Evolutionary conservation across 1,140 invertebrate species (phyloP).

Genomic region (Cherax destructor): DNA sequence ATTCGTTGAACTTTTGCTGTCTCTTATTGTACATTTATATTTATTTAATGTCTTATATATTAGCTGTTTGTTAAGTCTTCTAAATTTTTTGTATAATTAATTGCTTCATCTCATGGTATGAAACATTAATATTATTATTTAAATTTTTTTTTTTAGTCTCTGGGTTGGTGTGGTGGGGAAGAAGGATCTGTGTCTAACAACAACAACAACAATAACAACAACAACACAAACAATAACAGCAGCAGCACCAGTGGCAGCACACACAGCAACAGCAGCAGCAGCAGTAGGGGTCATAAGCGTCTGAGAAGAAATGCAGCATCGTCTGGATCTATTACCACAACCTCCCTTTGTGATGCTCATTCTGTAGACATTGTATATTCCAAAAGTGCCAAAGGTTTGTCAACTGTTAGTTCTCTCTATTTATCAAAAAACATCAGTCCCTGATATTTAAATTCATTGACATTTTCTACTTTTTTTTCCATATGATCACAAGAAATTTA

Average conservation of each 20-base stretch:
- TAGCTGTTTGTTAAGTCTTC: no score
- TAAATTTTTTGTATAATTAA: no score
- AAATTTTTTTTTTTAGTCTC: not conserved
- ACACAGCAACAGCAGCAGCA: not conserved
- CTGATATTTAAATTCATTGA: no score
- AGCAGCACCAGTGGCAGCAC: not conserved
- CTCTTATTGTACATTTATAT: no score
- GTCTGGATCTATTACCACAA: conserved; percentile 31
- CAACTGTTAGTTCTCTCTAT: no score
- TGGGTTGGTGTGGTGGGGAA: conserved; percentile 41
- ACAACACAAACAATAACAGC: no score
- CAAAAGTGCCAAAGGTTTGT: conserved; percentile 63
- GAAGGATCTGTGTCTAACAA: not conserved
- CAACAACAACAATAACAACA: not conserved
- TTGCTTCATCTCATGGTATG: no score
- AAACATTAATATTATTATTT: no score
- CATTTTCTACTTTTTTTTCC: no score
- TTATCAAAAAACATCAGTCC: no score
- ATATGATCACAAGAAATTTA: no score
- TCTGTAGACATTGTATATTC: conserved; percentile 64
- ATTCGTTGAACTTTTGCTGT: no score
- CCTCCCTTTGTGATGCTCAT: conserved; percentile 59
- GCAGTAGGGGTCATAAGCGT: conserved; percentile 39
- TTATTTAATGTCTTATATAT: not conserved
- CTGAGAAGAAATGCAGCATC: conserved; percentile 36